Base-by-base conservation (phyloP, 2,888 invertebrate genomes). In the Nineta flava region DNA sequence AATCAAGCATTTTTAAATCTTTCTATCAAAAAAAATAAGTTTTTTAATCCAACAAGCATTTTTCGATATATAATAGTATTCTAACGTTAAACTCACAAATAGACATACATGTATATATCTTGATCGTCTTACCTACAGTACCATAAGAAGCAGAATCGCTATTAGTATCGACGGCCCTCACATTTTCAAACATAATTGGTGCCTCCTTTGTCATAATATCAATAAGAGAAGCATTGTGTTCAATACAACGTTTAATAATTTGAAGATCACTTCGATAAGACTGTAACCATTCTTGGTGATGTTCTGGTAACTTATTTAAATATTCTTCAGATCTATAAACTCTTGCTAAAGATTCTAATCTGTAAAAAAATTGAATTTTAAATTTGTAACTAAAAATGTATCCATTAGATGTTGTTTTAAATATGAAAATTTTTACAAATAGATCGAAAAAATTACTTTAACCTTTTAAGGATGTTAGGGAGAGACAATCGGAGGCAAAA, bases 101-200 rank as follows among this genome's bases (percentile, higher is more conserved):
- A n/a, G n/a, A n/a, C n/a, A n/a, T n/a, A n/a, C n/a, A n/a, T n/a
- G n/a, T n/a, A n/a, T n/a, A n/a, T n/a, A n/a, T n/a, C n/a, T n/a
- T n/a, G n/a, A n/a, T n/a, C n/a, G n/a, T n/a, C 51, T 46, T 46
- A 46, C 26, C 53, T 17, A 32, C 35, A 34, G 26, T 43, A 21
- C 38, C 41, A 60, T 70, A 70, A n/a, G 46, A 50, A 13, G 50
- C 41, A 10, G 42, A 42, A 12, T 21, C 15, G 13, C 55, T 52
- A 2, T 55, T 55, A 44, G 57, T 60, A 1, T 58, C 52, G 55
- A 58, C 62, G 59, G 38, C 60, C 53, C 49, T 64, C 35, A 78
- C 80, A 63, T 90, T 92, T 64, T 86, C 87, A 64, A 92, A 91
- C 70, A 92, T 83, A 34, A 77, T 77, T 46, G 83, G 79, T n/a